Base-by-base conservation (phyloP, 1,140 invertebrate species). In the Drosophila kepulauana region DNA sequence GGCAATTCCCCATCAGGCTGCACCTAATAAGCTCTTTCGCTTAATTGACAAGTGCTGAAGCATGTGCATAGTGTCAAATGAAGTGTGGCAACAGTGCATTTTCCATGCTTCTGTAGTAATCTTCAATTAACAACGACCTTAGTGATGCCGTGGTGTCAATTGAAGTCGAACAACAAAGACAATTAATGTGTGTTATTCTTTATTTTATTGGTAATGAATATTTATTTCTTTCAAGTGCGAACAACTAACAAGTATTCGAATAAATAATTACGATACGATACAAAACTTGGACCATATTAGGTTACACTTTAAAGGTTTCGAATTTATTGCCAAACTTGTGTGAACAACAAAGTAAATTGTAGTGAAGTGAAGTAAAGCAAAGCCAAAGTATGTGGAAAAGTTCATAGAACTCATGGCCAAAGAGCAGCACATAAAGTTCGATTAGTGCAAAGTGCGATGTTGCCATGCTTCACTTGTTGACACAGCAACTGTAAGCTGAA, bases 391-490 rank as follows among this genome's bases (percentile, higher is more conserved):
- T 35, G 54, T 52, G 41, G 45, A 13, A 73, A 74, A 74, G 65
- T 74, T 69, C 57, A 49, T 28, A 20, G 33, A 62, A 69, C 65
- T 74, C 28, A 15, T 69, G 11, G 30, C 41, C 48, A 56, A 62
- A 68, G 43, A 62, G 71, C 71, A 62, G 71, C 28, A 48, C 71
- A 74, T 69, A 74, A 69, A 74, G 71, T 74, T 74, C 71, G 71
- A 74, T 74, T 74, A 74, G 71, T 56, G 66, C 48, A 69, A 68
- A 69, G 71, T 74, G 71, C 71, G 57, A 41, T 69, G 71, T 74
- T 74, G 71, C 71, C 71, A 62, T 56, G 49, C 57, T 74, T 74
- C 71, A 69, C 57, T 74, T 74, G 71, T 74, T 74, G 71, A 73
- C 70, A 68, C 56, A 45, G 8, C 51, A 25, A 52, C 56, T 35